phyloP scores from a whole-genome alignment of 2,113 vertebrate genomes.

The Nicator chloris region DNA sequence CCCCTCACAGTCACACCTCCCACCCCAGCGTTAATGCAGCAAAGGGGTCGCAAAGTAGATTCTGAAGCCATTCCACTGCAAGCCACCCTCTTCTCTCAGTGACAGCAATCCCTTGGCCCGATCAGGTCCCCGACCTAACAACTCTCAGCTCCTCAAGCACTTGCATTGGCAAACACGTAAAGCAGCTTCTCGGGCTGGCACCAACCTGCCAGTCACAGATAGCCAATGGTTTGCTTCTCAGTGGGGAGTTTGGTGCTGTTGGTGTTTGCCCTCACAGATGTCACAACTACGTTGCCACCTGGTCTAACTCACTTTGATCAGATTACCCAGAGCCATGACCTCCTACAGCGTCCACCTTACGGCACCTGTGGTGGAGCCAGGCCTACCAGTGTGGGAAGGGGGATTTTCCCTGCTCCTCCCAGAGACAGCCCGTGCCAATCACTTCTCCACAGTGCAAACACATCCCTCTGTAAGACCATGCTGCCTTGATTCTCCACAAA shows the following conservation, averaged over 20 bases:
- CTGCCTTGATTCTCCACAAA: not conserved
- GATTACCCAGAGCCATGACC: not conserved
- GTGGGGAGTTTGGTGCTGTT: not conserved
- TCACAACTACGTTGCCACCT: rapidly evolving
- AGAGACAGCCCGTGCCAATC: not conserved
- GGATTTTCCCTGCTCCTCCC: not conserved
- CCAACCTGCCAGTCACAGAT: not conserved
- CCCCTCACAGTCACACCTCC: not conserved
- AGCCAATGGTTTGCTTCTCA: not conserved
- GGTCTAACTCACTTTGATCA: not conserved
- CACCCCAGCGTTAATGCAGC: rapidly evolving
- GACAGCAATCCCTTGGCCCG: rapidly evolving
- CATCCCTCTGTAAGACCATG: not conserved
- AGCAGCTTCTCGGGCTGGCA: not conserved
- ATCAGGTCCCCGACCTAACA: not conserved
- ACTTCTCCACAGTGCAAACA: rapidly evolving
- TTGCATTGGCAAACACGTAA: rapidly evolving
- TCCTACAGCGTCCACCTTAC: rapidly evolving
- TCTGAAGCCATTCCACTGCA: not conserved
- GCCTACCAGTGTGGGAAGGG: not conserved
- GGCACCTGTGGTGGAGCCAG: not conserved
- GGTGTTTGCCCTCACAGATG: not conserved
- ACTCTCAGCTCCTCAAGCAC: not conserved
- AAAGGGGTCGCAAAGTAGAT: not conserved
- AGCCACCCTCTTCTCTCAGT: too few species aligned